Conservation (phyloP, 2,113 vertebrate genomes). For the Aphyosemion australe region DNA sequence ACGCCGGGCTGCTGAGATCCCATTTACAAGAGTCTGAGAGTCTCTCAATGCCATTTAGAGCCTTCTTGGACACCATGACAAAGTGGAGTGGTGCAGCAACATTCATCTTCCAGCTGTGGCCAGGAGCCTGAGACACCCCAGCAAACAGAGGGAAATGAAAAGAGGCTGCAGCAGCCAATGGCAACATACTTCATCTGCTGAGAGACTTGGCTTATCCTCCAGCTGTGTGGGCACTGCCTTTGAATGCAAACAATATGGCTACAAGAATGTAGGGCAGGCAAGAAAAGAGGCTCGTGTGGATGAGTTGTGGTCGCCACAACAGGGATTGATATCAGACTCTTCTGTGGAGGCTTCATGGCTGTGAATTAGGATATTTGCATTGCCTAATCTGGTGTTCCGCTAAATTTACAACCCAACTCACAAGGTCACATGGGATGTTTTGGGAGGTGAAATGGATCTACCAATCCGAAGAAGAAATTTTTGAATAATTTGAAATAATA, state of each 20-base stretch:
- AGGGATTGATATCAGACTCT: conserved; percentile 29
- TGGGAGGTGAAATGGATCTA: too few species aligned
- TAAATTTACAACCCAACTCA: background rate
- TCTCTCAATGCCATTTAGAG: conserved; percentile 73
- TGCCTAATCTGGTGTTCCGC: conserved; percentile 13
- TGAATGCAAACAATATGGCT: conserved; percentile 75
- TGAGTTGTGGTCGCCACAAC: conserved; percentile 19
- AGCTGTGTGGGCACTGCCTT: conserved; percentile 70
- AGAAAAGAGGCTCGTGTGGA: conserved; percentile 48
- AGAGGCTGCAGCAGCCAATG: conserved; percentile 62
- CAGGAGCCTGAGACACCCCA: conserved; percentile 67
- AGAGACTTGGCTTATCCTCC: conserved; percentile 72
- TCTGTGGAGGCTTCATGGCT: conserved; percentile 43
- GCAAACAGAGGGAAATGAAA: conserved; percentile 73
- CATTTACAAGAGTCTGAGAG: conserved; percentile 57
- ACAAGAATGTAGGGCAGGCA: conserved; percentile 65
- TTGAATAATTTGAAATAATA: too few species aligned
- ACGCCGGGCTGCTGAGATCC: conserved; percentile 52
- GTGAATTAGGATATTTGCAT: conserved; percentile 24
- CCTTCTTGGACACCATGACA: conserved; percentile 74
- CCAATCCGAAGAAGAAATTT: too few species aligned
- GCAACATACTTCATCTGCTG: conserved; percentile 61
- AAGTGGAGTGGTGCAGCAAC: conserved; percentile 69
- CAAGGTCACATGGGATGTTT: too few species aligned
- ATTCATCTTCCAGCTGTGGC: conserved; percentile 77